A percentile compares a stretch with the other conserved stretches of the same genome.
phyloP scores from a whole-genome alignment of 2,797 vertebrate genomes.

The Ctenosaura bakeri region DNA sequence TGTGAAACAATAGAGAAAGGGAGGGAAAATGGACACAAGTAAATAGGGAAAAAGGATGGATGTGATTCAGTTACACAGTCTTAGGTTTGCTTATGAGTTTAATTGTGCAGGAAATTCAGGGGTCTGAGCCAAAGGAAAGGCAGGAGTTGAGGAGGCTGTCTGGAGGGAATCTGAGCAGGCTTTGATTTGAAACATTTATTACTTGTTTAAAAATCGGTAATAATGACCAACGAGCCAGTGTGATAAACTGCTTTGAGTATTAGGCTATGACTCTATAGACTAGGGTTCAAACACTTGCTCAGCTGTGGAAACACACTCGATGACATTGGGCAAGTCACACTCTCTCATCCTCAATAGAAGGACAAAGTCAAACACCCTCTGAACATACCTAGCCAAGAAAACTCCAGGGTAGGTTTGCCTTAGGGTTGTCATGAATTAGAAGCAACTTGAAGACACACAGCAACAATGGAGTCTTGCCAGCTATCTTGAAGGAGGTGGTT shows the following conservation, averaged over 20 bases:
- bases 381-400: too few relatives aligned
- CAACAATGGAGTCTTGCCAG: neutral
- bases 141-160: neutral
- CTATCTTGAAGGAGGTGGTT: neutral
- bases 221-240: too few relatives aligned
- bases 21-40: too few relatives aligned
- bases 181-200: conserved; percentile 6
- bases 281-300: too few relatives aligned
- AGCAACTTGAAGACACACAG: too few relatives aligned
- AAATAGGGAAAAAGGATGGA: neutral
- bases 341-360: too few relatives aligned
- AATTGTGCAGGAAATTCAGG: neutral
- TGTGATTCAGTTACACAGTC: neutral
- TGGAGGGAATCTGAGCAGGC: neutral
- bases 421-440: too few relatives aligned
- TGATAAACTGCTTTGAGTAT: too few relatives aligned
- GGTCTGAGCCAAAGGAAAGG: neutral
- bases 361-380: too few relatives aligned
- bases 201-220: neutral
- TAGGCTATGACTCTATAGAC: neutral
- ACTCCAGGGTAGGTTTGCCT: too few relatives aligned
- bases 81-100: neutral
- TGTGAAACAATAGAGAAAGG: neutral
- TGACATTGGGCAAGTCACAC: too few relatives aligned
- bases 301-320: too few relatives aligned